Percentiles rank a stretch among this genome's conserved stretches.
phyloP scores from a whole-genome alignment of 2,797 vertebrate species.

The Lemur catta region DNA sequence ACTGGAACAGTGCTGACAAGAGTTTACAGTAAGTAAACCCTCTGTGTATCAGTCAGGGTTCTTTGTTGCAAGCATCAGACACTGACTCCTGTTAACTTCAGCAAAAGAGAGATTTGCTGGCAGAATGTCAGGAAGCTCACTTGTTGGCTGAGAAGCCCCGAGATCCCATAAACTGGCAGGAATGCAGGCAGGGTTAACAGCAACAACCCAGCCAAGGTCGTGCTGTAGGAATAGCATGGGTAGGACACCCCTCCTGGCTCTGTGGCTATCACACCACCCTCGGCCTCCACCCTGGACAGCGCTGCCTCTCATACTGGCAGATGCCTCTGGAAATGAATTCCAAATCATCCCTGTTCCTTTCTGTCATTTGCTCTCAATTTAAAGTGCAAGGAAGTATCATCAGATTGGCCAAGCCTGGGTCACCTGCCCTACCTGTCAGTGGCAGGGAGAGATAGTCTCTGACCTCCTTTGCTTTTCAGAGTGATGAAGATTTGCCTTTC shows the following conservation, averaged over 20 bases:
- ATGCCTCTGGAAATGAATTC: not conserved
- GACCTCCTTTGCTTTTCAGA: not conserved
- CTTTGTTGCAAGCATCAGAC: not conserved
- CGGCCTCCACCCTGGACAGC: not conserved
- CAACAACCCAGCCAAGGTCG: not conserved
- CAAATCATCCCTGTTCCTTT: not conserved
- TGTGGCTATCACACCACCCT: not conserved
- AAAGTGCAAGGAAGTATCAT: not conserved
- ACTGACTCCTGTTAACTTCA: conserved; percentile 8
- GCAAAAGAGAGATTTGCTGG: conserved; percentile 19
- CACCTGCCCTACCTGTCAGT: not conserved
- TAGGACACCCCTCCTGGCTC: not conserved
- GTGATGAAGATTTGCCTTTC: not conserved
- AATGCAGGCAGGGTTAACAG: not conserved
- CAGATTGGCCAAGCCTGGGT: not conserved
- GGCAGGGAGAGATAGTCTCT: not conserved
- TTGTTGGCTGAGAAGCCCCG: not conserved
- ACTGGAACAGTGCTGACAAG: not conserved
- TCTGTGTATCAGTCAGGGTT: not conserved
- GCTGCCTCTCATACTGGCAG: not conserved
- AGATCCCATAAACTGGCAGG: not conserved
- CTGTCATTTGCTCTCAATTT: not conserved
- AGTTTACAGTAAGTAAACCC: not conserved
- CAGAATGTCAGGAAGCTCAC: conserved; percentile 16
- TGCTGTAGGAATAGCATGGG: not conserved